Percentiles rank a stretch among this genome's conserved stretches.
Evolutionary conservation across 2,797 vertebrate genomes (phyloP).

Genomic region (Sebastes steindachneri): DNA sequence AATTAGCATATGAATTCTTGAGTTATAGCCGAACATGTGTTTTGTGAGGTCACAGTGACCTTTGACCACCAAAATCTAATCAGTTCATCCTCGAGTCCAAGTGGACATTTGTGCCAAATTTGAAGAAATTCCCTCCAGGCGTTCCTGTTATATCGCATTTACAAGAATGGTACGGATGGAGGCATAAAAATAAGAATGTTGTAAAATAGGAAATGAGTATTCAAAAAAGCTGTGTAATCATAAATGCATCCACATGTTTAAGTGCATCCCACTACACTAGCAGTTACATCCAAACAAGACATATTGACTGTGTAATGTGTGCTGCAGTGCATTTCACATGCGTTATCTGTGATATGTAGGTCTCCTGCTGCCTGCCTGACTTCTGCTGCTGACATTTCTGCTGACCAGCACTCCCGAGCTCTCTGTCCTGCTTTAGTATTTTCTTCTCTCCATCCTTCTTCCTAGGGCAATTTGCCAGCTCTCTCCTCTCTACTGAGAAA

Average conservation of each 20-base stretch:
- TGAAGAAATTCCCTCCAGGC: no score
- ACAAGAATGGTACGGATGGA: no score
- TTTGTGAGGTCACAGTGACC: no score
- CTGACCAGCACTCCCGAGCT: conserved; percentile 59
- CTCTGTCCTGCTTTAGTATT: conserved; percentile 18
- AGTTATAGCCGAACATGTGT: no score
- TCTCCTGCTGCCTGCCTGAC: conserved; percentile 2
- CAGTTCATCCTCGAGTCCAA: no score
- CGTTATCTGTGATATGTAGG: conserved; percentile 52
- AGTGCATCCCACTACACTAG: not conserved
- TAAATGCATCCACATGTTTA: not conserved
- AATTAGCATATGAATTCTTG: no score
- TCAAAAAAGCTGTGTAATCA: not conserved
- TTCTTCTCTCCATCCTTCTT: conserved; percentile 25
- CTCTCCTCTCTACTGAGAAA: conserved; percentile 15
- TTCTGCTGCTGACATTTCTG: conserved; percentile 66
- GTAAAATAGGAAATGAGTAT: not conserved
- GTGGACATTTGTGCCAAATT: no score
- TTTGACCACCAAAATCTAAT: no score
- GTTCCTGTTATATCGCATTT: no score
- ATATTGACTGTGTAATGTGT: conserved; percentile 7
- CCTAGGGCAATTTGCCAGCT: conserved; percentile 29
- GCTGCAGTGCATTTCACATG: conserved; percentile 49
- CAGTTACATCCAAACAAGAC: conserved; percentile 12
- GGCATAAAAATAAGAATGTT: not conserved